Percentiles rank a stretch among this genome's conserved stretches.
phyloP scores from a whole-genome alignment of 2,113 vertebrate genomes.

The Promerops cafer region DNA sequence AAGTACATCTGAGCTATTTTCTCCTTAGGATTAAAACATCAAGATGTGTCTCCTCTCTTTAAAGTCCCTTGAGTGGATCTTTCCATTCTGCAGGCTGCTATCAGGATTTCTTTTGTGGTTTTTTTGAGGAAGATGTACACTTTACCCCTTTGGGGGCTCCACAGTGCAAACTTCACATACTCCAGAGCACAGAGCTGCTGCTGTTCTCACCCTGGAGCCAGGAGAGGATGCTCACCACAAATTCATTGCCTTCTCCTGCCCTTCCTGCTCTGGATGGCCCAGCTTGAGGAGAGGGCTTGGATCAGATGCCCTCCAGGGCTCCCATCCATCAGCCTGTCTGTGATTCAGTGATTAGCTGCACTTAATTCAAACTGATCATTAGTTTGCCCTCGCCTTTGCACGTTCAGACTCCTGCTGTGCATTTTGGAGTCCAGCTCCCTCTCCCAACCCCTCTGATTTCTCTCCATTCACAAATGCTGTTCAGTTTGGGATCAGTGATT shows the following conservation, averaged over 20 bases:
- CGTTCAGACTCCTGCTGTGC: neutral
- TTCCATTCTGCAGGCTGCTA: neutral
- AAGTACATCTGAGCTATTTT: neutral
- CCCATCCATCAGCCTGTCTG: neutral
- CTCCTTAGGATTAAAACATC: neutral
- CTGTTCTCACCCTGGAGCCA: neutral
- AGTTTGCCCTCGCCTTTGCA: neutral
- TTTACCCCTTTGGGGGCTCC: neutral
- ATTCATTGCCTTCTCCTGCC: neutral
- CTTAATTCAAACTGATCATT: neutral
- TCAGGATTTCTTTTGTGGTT: neutral
- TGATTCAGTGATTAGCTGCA: neutral
- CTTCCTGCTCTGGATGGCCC: neutral
- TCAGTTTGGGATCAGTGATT: neutral
- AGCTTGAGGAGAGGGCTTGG: neutral
- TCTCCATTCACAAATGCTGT: neutral
- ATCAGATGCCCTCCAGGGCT: neutral
- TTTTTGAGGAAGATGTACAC: neutral
- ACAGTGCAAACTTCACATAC: neutral
- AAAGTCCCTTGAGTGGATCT: neutral
- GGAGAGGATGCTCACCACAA: neutral
- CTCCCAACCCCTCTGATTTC: fast-evolving
- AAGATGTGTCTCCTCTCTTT: neutral
- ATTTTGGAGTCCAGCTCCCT: neutral
- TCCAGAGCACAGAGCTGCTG: neutral